phyloP scores from a whole-genome alignment of 2,888 invertebrate genomes.

The Anodontia alba region DNA sequence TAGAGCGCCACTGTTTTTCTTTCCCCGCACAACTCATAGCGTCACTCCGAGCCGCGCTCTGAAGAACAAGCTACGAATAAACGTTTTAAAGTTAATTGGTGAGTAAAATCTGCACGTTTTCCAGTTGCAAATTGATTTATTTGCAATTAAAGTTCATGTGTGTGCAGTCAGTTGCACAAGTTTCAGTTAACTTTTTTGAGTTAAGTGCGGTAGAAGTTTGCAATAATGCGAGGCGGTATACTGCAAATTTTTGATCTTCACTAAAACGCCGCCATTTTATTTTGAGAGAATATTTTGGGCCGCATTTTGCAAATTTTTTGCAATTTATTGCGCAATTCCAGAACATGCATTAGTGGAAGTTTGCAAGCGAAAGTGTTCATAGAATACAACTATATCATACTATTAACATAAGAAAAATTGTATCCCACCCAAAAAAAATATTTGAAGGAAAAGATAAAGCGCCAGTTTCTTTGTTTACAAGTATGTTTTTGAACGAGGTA shows the following conservation, averaged over 20 bases:
- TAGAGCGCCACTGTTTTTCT: constrained; percentile 29
- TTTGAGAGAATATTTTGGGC: background rate
- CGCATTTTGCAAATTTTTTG: constrained; percentile 40
- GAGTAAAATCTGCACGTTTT: background rate
- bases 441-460: background rate
- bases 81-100: background rate
- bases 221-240: constrained; percentile 9
- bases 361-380: background rate
- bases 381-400: constrained; percentile 8
- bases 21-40: constrained; percentile 38
- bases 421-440: background rate
- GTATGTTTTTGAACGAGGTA: background rate
- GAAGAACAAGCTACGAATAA: background rate
- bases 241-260: constrained; percentile 16
- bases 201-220: background rate
- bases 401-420: background rate
- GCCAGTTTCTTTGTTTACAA: constrained; percentile 7
- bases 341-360: background rate
- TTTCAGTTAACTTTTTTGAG: constrained; percentile 12
- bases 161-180: background rate
- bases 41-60: constrained; percentile 37
- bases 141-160: background rate
- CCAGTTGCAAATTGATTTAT: background rate
- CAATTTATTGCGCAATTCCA: constrained; percentile 20
- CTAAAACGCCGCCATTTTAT: background rate